phyloP scores from a whole-genome alignment of 1,140 invertebrate species.

The Fopius arisanus region DNA sequence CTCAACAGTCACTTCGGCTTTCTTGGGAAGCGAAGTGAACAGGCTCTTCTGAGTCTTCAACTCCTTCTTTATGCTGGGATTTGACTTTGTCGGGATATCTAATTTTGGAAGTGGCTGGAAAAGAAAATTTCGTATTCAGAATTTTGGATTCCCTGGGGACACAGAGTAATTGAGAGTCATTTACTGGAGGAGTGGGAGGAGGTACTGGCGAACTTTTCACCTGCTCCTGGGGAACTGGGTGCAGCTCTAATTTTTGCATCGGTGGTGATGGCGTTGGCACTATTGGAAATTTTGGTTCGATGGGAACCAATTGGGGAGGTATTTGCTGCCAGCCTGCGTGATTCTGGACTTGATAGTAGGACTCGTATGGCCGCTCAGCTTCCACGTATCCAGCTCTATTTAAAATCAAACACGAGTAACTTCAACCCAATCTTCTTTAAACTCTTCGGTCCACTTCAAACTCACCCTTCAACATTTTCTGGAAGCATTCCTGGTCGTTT shows the following conservation, averaged over 20 bases:
- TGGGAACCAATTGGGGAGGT: constrained; percentile 27
- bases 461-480: constrained; percentile 59
- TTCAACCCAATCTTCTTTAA: neutral
- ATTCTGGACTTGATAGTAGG: constrained; percentile 49
- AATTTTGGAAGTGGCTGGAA: constrained; percentile 10
- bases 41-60: constrained; percentile 24
- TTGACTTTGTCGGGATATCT: neutral
- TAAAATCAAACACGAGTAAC: no score
- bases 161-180: neutral
- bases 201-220: constrained; percentile 40
- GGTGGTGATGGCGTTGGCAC: constrained; percentile 26
- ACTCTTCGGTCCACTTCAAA: constrained; percentile 37
- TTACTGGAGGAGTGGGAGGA: constrained; percentile 19
- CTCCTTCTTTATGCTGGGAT: constrained; percentile 25
- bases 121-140: neutral
- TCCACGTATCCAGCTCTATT: constrained; percentile 43
- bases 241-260: constrained; percentile 20
- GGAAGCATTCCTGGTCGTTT: constrained; percentile 70
- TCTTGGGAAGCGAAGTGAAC: neutral
- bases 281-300: constrained; percentile 22
- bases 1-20: constrained; percentile 9
- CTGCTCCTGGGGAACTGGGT: constrained; percentile 37
- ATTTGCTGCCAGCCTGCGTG: constrained; percentile 48
- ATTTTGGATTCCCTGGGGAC: neutral
- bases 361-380: constrained; percentile 42